These are phyloP conservation scores for human (Homo sapiens) DNA, from an alignment of 2,113 vertebrate genomes.

Conservation along the genomic window DNA sequence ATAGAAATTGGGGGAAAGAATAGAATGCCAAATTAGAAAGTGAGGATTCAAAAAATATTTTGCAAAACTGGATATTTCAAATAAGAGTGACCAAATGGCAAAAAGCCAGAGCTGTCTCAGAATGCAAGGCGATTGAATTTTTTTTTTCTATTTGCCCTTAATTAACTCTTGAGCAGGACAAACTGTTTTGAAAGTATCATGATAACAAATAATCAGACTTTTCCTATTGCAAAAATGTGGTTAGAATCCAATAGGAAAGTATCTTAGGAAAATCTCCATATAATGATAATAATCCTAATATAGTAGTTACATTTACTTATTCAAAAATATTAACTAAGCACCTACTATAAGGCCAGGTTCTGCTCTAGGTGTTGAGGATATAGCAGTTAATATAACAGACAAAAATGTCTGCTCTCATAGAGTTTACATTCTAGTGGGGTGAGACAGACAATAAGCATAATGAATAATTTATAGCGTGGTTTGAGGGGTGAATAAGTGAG, in stretches of 20 bases:
- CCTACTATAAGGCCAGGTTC: not conserved
- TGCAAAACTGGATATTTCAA: not conserved
- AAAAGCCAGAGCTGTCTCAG: not conserved
- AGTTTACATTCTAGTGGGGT: not conserved
- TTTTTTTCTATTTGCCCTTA: not conserved
- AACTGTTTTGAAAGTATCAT: slow-evolving; percentile 19
- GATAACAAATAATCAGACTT: not conserved
- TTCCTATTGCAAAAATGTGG: not conserved
- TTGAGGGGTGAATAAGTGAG: not conserved
- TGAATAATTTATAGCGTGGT: not conserved
- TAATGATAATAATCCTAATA: not conserved
- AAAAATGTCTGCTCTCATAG: not conserved
- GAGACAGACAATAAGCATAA: not conserved
- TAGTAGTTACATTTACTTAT: not conserved
- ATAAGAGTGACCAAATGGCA: not conserved
- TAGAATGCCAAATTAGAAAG: slow-evolving; percentile 8
- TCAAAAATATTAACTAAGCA: not conserved
- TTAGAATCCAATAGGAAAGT: not conserved
- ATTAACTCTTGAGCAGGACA: not conserved
- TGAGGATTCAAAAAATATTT: not conserved
- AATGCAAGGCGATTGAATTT: not conserved
- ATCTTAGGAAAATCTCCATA: not conserved
- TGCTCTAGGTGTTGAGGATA: not conserved
- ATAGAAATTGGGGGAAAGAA: not conserved
- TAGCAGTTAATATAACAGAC: not conserved